phyloP scores from a whole-genome alignment of 2,113 vertebrate species.

The Paradisaea rubra region DNA sequence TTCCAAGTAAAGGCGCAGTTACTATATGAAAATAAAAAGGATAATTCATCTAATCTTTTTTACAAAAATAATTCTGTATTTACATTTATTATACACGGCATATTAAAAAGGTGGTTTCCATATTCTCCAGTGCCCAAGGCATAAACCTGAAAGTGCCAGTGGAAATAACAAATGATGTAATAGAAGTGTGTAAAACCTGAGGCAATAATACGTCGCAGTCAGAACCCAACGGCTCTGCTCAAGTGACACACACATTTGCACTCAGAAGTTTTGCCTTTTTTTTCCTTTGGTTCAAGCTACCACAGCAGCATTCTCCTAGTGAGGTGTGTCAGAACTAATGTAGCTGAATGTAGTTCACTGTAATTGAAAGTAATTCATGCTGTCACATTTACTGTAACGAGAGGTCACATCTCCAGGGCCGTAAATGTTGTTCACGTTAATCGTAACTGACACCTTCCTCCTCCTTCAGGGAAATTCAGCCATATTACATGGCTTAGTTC shows the following conservation, averaged over 20 bases:
- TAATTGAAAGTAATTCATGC: slow-evolving; percentile 74
- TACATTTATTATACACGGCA: background rate
- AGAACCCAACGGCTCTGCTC: background rate
- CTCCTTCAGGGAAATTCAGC: slow-evolving; percentile 57
- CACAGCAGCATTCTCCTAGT: slow-evolving; percentile 42
- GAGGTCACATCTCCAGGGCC: slow-evolving; percentile 65
- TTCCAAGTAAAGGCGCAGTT: background rate
- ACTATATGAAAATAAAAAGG: background rate
- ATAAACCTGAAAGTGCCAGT: slow-evolving; percentile 4
- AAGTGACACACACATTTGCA: background rate
- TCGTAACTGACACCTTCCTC: slow-evolving; percentile 65
- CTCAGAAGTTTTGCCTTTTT: background rate
- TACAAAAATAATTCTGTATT: background rate
- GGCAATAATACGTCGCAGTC: background rate
- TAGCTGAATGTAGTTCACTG: slow-evolving; percentile 50
- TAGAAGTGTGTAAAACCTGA: background rate
- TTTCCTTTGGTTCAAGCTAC: background rate
- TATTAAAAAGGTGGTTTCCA: background rate
- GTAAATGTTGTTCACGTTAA: slow-evolving; percentile 65
- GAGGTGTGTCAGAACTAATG: slow-evolving; percentile 57
- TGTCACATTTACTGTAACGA: slow-evolving; percentile 72
- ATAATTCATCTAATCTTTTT: background rate
- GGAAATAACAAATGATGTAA: slow-evolving; percentile 1
- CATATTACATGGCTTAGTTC: background rate
- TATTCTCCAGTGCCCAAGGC: background rate